Base-by-base conservation (phyloP, 2,113 vertebrate genomes). In the Herpetotheres cachinnans region DNA sequence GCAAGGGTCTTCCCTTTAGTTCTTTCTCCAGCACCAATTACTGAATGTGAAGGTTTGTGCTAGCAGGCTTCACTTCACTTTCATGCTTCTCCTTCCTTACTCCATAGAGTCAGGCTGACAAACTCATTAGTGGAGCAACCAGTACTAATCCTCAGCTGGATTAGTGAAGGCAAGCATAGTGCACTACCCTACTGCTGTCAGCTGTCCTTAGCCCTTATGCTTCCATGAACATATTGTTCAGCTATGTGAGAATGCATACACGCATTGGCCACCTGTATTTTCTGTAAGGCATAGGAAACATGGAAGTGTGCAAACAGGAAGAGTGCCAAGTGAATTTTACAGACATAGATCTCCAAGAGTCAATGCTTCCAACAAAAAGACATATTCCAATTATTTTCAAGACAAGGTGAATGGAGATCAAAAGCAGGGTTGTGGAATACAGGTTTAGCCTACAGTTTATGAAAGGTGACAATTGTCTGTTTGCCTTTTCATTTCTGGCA, bases 341-440 rank as follows among this genome's bases (percentile, higher is more conserved):
- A 19, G 32, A 84, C 54, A 49, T 50, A 63, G 65, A 82, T 34
- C 12, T 54, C 21, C 10, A 61, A 17, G 36, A 77, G 18, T 47
- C 20, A 46, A 3, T 24, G 4, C 6, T 67, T 26, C 63, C 40
- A 10, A 63, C 22, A 67, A 58, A 63, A 30, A 86, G 10, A 42
- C 7, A 26, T 10, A 46, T 38, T 78, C 15, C 13, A 55, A 7
- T 72, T 86, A 11, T 44, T 56, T 86, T 93, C 44, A 72, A 73
- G 13, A 40, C 25, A 22, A 73, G 16, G 7, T 14, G 6, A 79
- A 50, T 6, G 8, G 4, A 36, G 3, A 14, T 36, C 6, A 54
- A 36, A 73, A 56, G 9, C 13, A 82, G 1, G 0, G 18, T 2
- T 65, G 15, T 49, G 1, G 0, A 74, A 67, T 47, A 47, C 7